A percentile compares a stretch with the other conserved stretches of the same genome.
These are phyloP conservation scores for Ctenodactylus gundi DNA, from an alignment of 2,113 vertebrate species.

Conservation along the genomic window DNA sequence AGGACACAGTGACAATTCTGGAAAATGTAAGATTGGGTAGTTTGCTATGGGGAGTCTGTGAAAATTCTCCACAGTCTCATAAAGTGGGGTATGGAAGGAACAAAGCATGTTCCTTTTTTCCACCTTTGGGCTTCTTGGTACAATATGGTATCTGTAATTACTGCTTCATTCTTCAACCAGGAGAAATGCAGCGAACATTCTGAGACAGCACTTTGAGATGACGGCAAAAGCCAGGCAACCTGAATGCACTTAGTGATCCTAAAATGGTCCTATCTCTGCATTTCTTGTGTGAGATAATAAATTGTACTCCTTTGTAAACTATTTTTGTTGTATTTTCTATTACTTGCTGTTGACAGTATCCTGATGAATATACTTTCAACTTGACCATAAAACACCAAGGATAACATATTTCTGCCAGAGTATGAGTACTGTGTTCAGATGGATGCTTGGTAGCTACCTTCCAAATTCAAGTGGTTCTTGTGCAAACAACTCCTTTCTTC, in stretches of 20 bases:
- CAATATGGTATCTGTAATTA: neutral
- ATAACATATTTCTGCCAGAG: neutral
- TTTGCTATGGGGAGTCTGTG: neutral
- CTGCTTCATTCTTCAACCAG: neutral
- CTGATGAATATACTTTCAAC: neutral
- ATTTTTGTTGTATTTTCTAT: neutral
- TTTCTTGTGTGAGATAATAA: neutral
- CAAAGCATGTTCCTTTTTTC: neutral
- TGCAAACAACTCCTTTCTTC: neutral
- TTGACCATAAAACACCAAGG: neutral
- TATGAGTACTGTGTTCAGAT: neutral
- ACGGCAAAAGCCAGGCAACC: neutral
- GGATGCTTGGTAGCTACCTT: neutral
- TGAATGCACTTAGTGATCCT: neutral
- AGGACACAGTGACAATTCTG: neutral
- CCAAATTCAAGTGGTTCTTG: conserved; percentile 27
- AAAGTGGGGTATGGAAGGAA: neutral
- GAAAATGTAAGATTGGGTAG: neutral
- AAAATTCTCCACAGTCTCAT: neutral
- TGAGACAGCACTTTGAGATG: neutral
- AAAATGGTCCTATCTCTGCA: neutral
- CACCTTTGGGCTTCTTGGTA: neutral
- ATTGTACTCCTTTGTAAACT: neutral
- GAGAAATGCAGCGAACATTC: neutral
- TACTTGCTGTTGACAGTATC: neutral